These are phyloP conservation scores for Crypturellus undulatus DNA, from an alignment of 2,113 vertebrate species.

Conservation along the genomic window DNA sequence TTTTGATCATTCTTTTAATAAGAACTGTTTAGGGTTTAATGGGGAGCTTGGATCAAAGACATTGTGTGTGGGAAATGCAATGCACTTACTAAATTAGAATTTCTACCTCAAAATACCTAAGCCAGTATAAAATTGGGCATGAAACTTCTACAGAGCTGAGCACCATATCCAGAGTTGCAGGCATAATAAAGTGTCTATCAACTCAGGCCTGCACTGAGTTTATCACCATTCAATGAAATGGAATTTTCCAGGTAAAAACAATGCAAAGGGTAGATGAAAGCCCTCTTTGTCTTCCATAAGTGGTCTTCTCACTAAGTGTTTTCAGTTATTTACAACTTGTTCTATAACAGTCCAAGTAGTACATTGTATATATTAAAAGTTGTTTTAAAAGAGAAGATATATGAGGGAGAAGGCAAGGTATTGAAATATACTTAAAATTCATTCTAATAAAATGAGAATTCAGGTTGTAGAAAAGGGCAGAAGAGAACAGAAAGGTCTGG, in stretches of 20 bases:
- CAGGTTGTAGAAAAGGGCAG: constrained; percentile 70
- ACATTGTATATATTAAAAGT: constrained; percentile 13
- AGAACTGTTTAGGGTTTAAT: not conserved
- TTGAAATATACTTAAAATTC: constrained; percentile 48
- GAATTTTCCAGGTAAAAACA: not conserved
- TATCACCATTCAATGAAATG: not conserved
- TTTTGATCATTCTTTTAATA: not conserved
- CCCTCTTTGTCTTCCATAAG: not conserved
- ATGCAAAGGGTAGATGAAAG: not conserved
- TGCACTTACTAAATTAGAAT: not conserved
- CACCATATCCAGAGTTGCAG: not conserved
- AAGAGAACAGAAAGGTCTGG: constrained; percentile 70
- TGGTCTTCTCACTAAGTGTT: not conserved
- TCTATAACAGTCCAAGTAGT: not conserved
- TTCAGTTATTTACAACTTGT: not conserved
- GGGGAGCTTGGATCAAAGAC: not conserved
- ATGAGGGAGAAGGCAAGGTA: not conserved
- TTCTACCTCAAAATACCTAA: not conserved
- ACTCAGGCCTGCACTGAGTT: not conserved
- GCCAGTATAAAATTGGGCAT: not conserved
- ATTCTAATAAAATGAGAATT: constrained; percentile 76
- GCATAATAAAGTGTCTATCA: not conserved
- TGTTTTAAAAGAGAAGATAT: constrained; percentile 56
- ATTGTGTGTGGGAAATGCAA: not conserved
- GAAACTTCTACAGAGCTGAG: not conserved